Conservation (phyloP, 1,140 invertebrate genomes). For the Diabrotica undecimpunctata region DNA sequence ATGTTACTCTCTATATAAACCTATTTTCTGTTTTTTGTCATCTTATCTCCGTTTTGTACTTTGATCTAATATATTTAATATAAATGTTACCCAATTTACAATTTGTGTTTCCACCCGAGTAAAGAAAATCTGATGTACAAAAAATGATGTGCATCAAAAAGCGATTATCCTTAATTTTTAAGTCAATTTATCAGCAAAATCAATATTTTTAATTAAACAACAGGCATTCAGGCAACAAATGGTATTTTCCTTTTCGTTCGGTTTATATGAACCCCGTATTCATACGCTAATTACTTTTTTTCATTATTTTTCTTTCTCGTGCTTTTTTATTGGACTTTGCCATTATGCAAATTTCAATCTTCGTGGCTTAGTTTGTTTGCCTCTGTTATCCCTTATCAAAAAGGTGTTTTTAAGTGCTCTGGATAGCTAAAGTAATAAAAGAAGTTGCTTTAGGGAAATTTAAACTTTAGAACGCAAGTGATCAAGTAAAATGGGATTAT, state of each 20-base stretch:
- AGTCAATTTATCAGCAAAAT: too few species aligned
- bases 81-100: too few species aligned
- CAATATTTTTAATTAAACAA: too few species aligned
- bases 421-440: neutral
- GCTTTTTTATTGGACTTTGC: neutral
- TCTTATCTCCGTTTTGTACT: too few species aligned
- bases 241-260: neutral
- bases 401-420: conserved; percentile 2
- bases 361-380: neutral
- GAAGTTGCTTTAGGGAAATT: neutral
- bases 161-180: too few species aligned
- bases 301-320: neutral
- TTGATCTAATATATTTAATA: too few species aligned
- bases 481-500: neutral
- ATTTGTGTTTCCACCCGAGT: too few species aligned
- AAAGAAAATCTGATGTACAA: too few species aligned
- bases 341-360: conserved; percentile 3
- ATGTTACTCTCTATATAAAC: too few species aligned
- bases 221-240: neutral
- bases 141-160: too few species aligned
- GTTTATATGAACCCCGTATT: neutral
- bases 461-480: neutral
- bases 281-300: neutral
- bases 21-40: too few species aligned
- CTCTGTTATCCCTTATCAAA: neutral